Percentiles rank a stretch among this genome's conserved stretches.
These are phyloP conservation scores for Aphelinus certus DNA, from an alignment of 1,140 invertebrate genomes.

Conservation along the genomic window DNA sequence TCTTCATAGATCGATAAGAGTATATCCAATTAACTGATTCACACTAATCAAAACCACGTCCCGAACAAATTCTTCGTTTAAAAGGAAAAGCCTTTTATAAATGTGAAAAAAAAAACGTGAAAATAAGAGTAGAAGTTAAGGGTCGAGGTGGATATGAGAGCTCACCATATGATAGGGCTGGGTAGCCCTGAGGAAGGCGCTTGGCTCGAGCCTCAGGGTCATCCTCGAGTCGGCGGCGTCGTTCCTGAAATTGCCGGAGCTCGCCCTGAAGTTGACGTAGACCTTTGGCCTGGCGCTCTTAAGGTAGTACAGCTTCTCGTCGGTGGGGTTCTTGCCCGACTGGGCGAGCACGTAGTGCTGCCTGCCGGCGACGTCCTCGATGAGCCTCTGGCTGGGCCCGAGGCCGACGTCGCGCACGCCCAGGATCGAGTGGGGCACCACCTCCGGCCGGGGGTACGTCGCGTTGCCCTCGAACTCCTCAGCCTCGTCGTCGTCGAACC, in stretches of 20 bases:
- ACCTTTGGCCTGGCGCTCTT: constrained; percentile 56
- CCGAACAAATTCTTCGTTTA: too few species aligned
- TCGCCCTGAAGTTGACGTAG: constrained; percentile 54
- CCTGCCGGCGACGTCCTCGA: constrained; percentile 25
- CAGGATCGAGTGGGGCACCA: constrained; percentile 55
- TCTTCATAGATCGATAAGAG: too few species aligned
- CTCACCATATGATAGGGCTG: constrained; percentile 38
- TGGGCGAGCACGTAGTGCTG: constrained; percentile 25
- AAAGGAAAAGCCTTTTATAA: too few species aligned
- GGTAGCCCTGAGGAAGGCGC: constrained; percentile 42
- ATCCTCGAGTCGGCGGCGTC: constrained; percentile 24
- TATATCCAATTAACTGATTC: too few species aligned
- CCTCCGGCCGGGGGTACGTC: constrained; percentile 51
- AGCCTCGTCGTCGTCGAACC: constrained; percentile 13
- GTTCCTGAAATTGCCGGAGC: constrained; percentile 52
- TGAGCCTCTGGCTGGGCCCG: constrained; percentile 35
- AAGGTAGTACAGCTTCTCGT: constrained; percentile 58
- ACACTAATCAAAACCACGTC: too few species aligned
- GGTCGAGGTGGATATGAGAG: background rate
- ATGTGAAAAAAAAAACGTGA: too few species aligned
- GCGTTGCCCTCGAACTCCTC: constrained; percentile 17
- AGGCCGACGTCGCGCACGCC: constrained; percentile 53
- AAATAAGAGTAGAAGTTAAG: constrained; percentile 14
- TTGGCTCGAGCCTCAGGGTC: constrained; percentile 42
- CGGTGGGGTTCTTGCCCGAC: constrained; percentile 26